Evolutionary conservation across 53 echinoderm and acorn worm species (phyloP), one percentile per base, ranked within the genome.

Genomic region (Luidia sarsii): DNA sequence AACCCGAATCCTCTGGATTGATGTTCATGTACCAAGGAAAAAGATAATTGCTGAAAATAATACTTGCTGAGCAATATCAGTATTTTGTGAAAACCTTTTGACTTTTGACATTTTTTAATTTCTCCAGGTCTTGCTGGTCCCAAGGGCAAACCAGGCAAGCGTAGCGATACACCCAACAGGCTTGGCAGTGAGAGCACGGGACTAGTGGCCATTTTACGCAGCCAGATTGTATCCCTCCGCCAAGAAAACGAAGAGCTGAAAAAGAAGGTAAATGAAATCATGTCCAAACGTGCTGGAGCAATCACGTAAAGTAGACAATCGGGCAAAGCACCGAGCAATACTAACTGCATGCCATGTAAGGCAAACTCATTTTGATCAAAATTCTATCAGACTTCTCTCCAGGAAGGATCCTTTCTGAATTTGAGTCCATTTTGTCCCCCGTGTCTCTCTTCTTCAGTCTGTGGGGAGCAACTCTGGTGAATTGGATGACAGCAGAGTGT

Each of bases 181-280:
- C 49, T 73, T 19, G 65, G 50, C 48, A 61, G 84, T 50, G 62
- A 62, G 33, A 73, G 33, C 24, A 84, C 50, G 37, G 73, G 64
- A 64, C 33, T 84, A 21, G 64, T 84, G n/a, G 84, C 72, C 63
- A 84, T 48, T 27, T 55, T 85, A 57, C 65, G 64, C 59, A 49
- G 65, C 33, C 87, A 93, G 68, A 70, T 93, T 39, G 90, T 71
- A 28, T 48, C 65, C 9, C 65, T 93, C 22, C 83, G 87, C 41
- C 83, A 83, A 62, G 93, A 93, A 25, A 93, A 90, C 81, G 93
- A 83, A 1, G 80, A 87, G 39, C 81, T 93, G 2, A 93, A 87
- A 46, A 84, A 62, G 45, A 87, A 83, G 66, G 77, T 37, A 48
- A 57, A n/a, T n/a, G n/a, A n/a, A n/a, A n/a, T n/a, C n/a, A n/a